Percentiles rank a stretch among this genome's conserved stretches.
These are phyloP conservation scores for Mus minutoides DNA, from an alignment of 2,797 vertebrate species.

Conservation along the genomic window DNA sequence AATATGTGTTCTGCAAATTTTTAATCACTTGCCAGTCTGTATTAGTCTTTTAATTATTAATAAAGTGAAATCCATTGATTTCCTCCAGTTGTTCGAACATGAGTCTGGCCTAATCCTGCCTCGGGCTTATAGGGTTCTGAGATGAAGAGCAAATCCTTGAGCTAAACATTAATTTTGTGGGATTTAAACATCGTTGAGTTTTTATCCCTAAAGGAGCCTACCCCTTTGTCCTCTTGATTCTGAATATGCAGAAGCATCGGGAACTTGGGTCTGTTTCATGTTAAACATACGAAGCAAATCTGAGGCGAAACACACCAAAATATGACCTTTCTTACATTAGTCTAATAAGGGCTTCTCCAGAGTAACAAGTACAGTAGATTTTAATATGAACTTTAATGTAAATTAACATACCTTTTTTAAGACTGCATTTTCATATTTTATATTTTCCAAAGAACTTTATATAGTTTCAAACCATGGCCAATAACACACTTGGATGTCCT, in stretches of 20 bases:
- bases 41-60: constrained; percentile 94
- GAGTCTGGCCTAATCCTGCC: constrained; percentile 89
- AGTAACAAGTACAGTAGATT: background rate
- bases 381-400: constrained; percentile 31
- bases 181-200: constrained; percentile 84
- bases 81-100: constrained; percentile 91
- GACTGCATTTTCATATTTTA: background rate
- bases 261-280: constrained; percentile 79
- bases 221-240: constrained; percentile 78
- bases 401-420: constrained; percentile 15
- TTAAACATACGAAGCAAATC: constrained; percentile 67
- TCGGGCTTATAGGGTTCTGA: constrained; percentile 84
- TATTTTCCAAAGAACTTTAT: background rate
- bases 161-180: constrained; percentile 90
- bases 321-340: constrained; percentile 69
- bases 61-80: constrained; percentile 93
- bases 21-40: constrained; percentile 88
- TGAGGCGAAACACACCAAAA: constrained; percentile 66
- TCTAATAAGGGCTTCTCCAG: constrained; percentile 14
- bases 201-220: constrained; percentile 79
- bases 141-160: constrained; percentile 89
- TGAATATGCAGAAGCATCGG: constrained; percentile 81
- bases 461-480: background rate
- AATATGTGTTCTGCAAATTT: constrained; percentile 84
- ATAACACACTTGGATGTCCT: background rate